Evolutionary conservation across 1,140 invertebrate species (phyloP).

Genomic region (Scaptomyza graminum): DNA sequence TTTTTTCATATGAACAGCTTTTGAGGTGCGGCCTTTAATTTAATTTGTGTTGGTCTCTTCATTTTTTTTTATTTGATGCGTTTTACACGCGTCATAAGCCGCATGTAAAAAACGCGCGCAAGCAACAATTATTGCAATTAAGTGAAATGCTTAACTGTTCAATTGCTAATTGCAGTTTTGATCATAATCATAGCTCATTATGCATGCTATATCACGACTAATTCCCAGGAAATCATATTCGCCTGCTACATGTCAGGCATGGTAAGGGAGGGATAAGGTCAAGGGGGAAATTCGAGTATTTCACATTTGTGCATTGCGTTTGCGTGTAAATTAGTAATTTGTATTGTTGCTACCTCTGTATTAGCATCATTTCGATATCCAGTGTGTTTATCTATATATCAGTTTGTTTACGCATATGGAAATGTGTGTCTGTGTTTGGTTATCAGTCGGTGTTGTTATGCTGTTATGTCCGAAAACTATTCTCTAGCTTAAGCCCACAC

Average conservation of each 20-base stretch:
- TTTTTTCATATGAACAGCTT: conserved; percentile 23
- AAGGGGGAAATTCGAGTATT: neutral
- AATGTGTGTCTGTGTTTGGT: neutral
- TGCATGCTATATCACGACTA: conserved; percentile 44
- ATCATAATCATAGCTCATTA: conserved; percentile 59
- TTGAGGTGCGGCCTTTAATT: conserved; percentile 35
- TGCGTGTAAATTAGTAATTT: conserved; percentile 77
- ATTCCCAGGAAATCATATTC: conserved; percentile 14
- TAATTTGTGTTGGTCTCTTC: conserved; percentile 30
- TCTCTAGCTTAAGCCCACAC: too few relatives aligned
- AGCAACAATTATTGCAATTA: conserved; percentile 40
- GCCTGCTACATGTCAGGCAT: too few relatives aligned
- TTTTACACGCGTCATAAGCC: neutral
- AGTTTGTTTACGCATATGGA: neutral
- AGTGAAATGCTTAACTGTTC: conserved; percentile 46
- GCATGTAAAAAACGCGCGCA: conserved; percentile 12
- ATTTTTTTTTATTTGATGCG: too few relatives aligned
- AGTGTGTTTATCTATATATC: conserved; percentile 7
- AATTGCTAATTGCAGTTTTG: conserved; percentile 73
- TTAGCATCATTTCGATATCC: conserved; percentile 52
- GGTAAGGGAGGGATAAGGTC: neutral
- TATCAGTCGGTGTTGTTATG: conserved; percentile 22
- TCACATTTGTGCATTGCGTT: conserved; percentile 37
- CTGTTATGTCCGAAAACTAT: conserved; percentile 1
- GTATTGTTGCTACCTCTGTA: conserved; percentile 40